phyloP scores from a whole-genome alignment of 2,888 invertebrate species.

The Gortyna flavago region DNA sequence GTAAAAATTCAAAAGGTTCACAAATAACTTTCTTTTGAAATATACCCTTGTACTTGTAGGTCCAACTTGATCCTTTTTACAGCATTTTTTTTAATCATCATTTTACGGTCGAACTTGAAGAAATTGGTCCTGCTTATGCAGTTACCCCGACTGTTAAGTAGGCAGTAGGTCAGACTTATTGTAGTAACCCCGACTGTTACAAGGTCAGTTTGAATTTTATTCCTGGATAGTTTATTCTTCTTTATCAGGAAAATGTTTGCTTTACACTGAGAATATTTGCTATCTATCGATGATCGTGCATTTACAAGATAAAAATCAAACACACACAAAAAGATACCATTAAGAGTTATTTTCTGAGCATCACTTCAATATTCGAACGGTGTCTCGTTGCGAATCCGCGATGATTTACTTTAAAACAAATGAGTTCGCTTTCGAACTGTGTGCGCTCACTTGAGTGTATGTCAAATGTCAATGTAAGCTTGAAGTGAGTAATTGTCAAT shows the following conservation, averaged over 20 bases:
- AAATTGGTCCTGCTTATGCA: not conserved
- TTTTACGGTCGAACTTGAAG: slow-evolving; percentile 28
- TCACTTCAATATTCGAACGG: not conserved
- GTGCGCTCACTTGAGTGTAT: not conserved
- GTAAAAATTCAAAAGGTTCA: slow-evolving; percentile 42
- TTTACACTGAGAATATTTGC: not conserved
- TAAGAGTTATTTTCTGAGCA: too few relatives aligned
- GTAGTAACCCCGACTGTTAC: not conserved
- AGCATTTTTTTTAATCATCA: slow-evolving; percentile 8
- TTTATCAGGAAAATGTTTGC: too few relatives aligned
- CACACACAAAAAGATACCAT: not conserved
- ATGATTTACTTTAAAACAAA: too few relatives aligned
- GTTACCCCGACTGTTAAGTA: not conserved
- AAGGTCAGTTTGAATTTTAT: not conserved
- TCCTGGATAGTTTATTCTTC: not conserved
- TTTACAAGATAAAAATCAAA: not conserved
- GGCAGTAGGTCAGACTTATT: too few relatives aligned
- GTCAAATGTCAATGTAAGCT: too few relatives aligned
- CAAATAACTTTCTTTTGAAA: slow-evolving; percentile 48
- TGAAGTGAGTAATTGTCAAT: too few relatives aligned
- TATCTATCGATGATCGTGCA: too few relatives aligned
- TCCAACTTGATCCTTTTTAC: slow-evolving; percentile 22
- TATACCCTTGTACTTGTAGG: slow-evolving; percentile 3
- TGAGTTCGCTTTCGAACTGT: too few relatives aligned
- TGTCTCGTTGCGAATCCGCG: not conserved